Evolutionary conservation across 2,888 invertebrate genomes (phyloP).

Genomic region (Ryuthela nishihirai): DNA sequence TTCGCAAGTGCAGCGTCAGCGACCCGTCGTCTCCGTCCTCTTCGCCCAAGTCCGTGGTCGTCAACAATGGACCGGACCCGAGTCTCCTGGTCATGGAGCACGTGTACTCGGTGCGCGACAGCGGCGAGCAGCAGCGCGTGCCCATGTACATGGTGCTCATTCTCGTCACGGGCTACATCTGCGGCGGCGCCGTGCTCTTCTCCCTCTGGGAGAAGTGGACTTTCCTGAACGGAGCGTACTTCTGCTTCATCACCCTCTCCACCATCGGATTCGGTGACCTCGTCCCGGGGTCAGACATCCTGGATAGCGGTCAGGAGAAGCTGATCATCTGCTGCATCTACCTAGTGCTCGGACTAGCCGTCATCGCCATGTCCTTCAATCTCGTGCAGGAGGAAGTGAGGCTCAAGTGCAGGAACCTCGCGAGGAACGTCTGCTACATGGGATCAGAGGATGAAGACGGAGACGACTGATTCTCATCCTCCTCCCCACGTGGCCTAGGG

Average conservation of each 20-base stretch:
- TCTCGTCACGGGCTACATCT: constrained; percentile 68
- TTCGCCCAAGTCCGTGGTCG: constrained; percentile 9
- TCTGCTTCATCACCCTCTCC: constrained; percentile 77
- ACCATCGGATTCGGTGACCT: constrained; percentile 79
- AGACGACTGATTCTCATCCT: too few relatives aligned
- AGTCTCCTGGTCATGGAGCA: constrained; percentile 19
- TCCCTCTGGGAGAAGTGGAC: constrained; percentile 77
- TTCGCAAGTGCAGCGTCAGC: not conserved
- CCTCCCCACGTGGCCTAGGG: too few relatives aligned
- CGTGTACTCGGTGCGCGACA: constrained; percentile 9
- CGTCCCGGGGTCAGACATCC: constrained; percentile 58
- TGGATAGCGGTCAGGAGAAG: constrained; percentile 61
- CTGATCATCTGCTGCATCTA: constrained; percentile 75
- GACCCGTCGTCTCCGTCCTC: constrained; percentile 2
- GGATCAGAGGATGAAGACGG: constrained; percentile 32
- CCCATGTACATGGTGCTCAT: constrained; percentile 63
- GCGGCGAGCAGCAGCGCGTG: constrained; percentile 51
- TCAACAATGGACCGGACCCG: constrained; percentile 12
- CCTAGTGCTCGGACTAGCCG: constrained; percentile 69
- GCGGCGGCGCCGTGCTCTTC: constrained; percentile 70
- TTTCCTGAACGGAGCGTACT: constrained; percentile 75
- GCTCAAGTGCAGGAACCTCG: constrained; percentile 37
- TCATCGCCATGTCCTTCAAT: constrained; percentile 81
- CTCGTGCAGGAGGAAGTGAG: constrained; percentile 72
- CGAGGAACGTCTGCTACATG: constrained; percentile 36